phyloP scores from a whole-genome alignment of 2,888 invertebrate genomes.

The Alitta virens region DNA sequence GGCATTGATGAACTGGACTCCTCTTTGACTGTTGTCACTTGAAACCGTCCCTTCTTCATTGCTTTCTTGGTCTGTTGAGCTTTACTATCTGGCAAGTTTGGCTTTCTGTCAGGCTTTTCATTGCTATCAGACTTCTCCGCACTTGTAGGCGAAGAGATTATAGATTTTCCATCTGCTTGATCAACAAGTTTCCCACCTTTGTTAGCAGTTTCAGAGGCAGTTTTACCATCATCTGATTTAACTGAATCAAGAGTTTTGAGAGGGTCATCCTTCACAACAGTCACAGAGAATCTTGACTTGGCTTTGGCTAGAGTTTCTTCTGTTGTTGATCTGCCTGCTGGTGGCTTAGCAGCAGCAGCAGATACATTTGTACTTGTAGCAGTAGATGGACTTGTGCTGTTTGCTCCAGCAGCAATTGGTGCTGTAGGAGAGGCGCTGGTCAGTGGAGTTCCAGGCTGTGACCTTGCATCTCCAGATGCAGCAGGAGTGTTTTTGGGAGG shows the following conservation, averaged over 20 bases:
- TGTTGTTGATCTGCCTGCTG: background rate
- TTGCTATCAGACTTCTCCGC: background rate
- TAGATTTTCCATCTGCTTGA: too few relatives aligned
- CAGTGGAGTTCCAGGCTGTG: background rate
- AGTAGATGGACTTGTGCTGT: background rate
- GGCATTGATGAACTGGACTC: background rate
- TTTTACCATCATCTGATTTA: background rate
- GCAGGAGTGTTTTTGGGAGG: background rate
- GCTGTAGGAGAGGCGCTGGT: slow-evolving; percentile 1
- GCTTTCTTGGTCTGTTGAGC: background rate
- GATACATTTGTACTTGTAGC: background rate
- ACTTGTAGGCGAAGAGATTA: background rate
- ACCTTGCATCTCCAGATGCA: background rate
- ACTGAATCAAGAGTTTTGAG: background rate
- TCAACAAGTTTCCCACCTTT: too few relatives aligned
- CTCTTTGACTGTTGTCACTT: slow-evolving; percentile 18
- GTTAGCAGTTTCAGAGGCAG: too few relatives aligned
- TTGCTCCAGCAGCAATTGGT: background rate
- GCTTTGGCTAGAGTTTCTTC: background rate
- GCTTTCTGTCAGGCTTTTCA: background rate
- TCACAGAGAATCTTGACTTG: slow-evolving; percentile 24
- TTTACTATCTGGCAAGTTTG: slow-evolving; percentile 1
- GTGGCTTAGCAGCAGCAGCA: background rate
- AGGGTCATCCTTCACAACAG: slow-evolving; percentile 20
- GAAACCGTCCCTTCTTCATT: slow-evolving; percentile 11